Conservation (phyloP, 92 coral and sea anemone genomes). For the Siderastrea siderea region DNA sequence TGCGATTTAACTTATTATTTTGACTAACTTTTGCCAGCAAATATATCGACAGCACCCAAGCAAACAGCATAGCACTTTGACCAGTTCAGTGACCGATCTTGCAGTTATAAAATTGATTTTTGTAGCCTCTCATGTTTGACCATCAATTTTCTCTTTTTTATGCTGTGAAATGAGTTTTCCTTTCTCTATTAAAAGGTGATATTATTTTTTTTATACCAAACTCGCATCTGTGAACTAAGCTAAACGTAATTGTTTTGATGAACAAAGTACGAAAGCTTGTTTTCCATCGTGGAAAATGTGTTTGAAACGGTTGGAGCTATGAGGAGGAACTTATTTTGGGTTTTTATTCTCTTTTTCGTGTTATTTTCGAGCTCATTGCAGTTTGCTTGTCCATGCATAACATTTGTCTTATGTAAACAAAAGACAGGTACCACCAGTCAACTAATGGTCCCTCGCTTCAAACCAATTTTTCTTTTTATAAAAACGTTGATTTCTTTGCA, state of each 20-base stretch:
- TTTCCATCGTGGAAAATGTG: background rate
- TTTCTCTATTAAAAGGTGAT: background rate
- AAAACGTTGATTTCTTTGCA: background rate
- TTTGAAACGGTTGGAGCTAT: background rate
- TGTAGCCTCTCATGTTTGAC: conserved; percentile 1
- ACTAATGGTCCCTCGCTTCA: conserved; percentile 25
- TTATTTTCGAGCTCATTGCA: conserved; percentile 29
- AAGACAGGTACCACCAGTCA: conserved; percentile 80
- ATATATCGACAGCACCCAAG: background rate
- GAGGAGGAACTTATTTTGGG: background rate
- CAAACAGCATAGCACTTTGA: background rate
- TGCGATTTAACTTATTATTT: background rate
- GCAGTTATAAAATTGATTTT: background rate
- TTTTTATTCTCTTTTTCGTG: background rate
- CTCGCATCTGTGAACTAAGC: background rate
- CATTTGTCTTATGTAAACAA: conserved; percentile 87
- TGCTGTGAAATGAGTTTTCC: background rate
- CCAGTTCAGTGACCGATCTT: conserved; percentile 24
- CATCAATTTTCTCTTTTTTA: background rate
- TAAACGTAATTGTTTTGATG: background rate
- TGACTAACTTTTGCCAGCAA: conserved; percentile 16
- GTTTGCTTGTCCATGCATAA: conserved; percentile 55
- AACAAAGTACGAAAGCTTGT: background rate
- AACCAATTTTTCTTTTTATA: background rate
- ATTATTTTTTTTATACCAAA: background rate